Evolutionary conservation across 2,113 vertebrate genomes (phyloP).

Genomic region (Numida meleagris): DNA sequence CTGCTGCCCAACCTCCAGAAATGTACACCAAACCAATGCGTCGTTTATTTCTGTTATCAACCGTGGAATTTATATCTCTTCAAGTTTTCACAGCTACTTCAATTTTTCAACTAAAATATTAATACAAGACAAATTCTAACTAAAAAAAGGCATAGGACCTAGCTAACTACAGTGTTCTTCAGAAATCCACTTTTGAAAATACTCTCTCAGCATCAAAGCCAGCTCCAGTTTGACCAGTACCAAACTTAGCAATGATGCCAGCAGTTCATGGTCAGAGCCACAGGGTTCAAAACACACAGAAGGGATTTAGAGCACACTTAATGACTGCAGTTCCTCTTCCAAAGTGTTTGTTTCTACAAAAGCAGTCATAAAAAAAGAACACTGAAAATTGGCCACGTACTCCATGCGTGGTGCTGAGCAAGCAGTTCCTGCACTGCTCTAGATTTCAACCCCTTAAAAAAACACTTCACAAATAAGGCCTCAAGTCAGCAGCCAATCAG

Average conservation of each 20-base stretch:
- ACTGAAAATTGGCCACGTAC: not conserved
- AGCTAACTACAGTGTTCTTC: not conserved
- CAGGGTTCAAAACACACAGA: not conserved
- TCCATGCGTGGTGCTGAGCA: not conserved
- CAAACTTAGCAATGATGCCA: not conserved
- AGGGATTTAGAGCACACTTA: not conserved
- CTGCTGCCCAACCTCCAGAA: not conserved
- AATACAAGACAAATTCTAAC: not conserved
- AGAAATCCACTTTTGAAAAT: not conserved
- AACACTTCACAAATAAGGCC: not conserved
- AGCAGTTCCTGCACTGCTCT: not conserved
- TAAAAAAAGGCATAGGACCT: not conserved
- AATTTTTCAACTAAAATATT: not conserved
- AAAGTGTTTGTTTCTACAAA: not conserved
- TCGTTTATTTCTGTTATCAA: not conserved
- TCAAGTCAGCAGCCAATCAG: not conserved
- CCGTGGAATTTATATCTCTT: not conserved
- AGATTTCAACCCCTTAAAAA: not conserved
- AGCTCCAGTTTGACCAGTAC: not conserved
- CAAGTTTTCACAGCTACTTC: not conserved
- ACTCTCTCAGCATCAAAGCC: not conserved
- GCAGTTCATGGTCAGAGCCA: not conserved
- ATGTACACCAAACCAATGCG: not conserved
- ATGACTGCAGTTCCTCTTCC: not conserved
- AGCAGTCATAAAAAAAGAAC: not conserved